A percentile compares a stretch with the other conserved stretches of the same genome.
phyloP scores from a whole-genome alignment of 2,888 invertebrate genomes.

The Cepaea hortensis region DNA sequence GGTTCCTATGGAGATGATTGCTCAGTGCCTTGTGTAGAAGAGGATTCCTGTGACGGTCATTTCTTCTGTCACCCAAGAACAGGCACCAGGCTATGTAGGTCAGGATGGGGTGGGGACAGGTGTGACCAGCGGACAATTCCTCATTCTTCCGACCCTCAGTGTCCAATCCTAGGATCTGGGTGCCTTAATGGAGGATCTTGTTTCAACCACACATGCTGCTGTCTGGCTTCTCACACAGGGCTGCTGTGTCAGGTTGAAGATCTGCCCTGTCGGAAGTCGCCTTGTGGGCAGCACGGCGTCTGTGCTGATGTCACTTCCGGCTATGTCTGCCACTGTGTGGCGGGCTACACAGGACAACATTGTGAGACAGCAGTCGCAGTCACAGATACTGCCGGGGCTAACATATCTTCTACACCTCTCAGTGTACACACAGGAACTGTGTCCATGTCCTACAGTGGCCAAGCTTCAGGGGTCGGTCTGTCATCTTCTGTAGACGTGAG shows the following conservation, averaged over 20 bases:
- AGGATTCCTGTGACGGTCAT: conserved; percentile 51
- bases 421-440: too few species aligned
- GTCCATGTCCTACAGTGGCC: too few species aligned
- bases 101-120: conserved; percentile 50
- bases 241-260: conserved; percentile 52
- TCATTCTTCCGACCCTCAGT: conserved; percentile 50
- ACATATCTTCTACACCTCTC: too few species aligned
- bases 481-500: too few species aligned
- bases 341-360: conserved; percentile 54
- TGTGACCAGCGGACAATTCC: conserved; percentile 45
- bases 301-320: conserved; percentile 53
- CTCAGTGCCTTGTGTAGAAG: conserved; percentile 44
- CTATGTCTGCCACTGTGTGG: conserved; percentile 56
- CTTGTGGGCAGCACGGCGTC: conserved; percentile 57
- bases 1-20: conserved; percentile 51
- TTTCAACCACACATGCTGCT: conserved; percentile 55
- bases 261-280: conserved; percentile 52
- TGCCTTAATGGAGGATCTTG: conserved; percentile 55
- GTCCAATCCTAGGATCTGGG: conserved; percentile 41
- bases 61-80: conserved; percentile 50
- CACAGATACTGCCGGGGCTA: too few species aligned
- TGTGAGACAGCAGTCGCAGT: conserved; percentile 54
- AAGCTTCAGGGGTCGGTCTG: too few species aligned
- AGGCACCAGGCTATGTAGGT: conserved; percentile 48
- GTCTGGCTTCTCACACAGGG: conserved; percentile 54